Percentiles rank a stretch among this genome's conserved stretches.
Conservation (phyloP, 1,140 invertebrate species). For the Ganaspis sp. region DNA sequence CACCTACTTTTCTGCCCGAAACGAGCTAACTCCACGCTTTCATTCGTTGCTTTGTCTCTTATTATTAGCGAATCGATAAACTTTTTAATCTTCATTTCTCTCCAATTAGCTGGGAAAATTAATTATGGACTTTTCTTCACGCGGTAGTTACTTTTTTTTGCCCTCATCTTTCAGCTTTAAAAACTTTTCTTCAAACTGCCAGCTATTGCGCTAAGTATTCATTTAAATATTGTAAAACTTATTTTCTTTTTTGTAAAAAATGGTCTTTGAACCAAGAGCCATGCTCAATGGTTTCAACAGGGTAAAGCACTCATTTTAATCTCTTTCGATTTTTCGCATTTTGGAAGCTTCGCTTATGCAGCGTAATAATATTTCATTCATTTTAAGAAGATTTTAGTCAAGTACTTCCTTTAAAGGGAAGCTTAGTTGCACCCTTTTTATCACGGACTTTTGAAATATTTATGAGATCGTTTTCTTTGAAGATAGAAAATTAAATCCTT, state of each 20-base stretch:
- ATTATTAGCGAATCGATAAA: constrained; percentile 60
- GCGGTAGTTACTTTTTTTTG: constrained; percentile 19
- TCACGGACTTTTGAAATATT: constrained; percentile 8
- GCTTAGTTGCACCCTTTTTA: neutral
- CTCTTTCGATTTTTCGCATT: neutral
- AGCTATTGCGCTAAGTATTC: neutral
- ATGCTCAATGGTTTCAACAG: neutral
- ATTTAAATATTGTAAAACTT: neutral
- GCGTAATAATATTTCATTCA: neutral
- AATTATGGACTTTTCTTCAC: constrained; percentile 64
- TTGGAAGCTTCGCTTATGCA: neutral
- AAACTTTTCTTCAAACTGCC: neutral
- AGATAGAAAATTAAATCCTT: neutral
- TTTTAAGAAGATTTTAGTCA: constrained; percentile 3
- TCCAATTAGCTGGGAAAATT: constrained; percentile 68
- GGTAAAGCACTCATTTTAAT: neutral
- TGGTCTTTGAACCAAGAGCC: neutral
- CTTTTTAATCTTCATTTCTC: constrained; percentile 68
- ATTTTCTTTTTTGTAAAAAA: neutral
- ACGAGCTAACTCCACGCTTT: constrained; percentile 41
- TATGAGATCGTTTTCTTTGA: neutral
- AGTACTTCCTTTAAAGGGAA: neutral
- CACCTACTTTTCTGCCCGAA: constrained; percentile 37
- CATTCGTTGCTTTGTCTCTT: constrained; percentile 60
- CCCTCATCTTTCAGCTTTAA: neutral